phyloP scores from a whole-genome alignment of 2,888 invertebrate species.

The Agrochola circellaris region DNA sequence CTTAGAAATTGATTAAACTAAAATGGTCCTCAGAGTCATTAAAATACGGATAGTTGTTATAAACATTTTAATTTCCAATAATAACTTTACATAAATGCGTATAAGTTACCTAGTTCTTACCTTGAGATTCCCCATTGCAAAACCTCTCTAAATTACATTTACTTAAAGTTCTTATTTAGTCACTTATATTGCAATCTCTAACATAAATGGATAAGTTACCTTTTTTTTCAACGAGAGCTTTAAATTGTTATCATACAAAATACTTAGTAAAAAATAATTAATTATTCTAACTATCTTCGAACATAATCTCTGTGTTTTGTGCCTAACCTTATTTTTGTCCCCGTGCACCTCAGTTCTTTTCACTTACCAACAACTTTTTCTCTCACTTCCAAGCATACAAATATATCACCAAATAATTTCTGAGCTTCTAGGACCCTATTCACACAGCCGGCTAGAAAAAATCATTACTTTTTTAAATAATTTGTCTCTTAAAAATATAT shows the following conservation, averaged over 20 bases:
- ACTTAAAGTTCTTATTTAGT: conserved; percentile 5
- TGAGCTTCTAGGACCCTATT: conserved; percentile 23
- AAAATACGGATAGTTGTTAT: conserved; percentile 28
- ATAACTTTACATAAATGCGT: conserved; percentile 56
- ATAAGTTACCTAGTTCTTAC: conserved; percentile 37
- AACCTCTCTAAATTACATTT: conserved; percentile 28
- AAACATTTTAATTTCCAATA: conserved; percentile 60
- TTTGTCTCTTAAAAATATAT: neutral
- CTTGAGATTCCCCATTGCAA: conserved; percentile 54
- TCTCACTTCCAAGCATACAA: neutral
- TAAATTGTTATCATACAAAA: conserved; percentile 22
- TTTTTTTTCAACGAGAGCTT: neutral
- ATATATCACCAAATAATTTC: conserved; percentile 10
- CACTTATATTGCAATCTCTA: conserved; percentile 4
- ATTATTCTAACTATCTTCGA: neutral
- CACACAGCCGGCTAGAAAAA: conserved; percentile 33
- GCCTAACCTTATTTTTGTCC: neutral
- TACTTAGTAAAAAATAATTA: conserved; percentile 1
- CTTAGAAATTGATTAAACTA: neutral
- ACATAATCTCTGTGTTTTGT: neutral
- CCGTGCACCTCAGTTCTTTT: neutral
- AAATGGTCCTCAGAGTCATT: neutral
- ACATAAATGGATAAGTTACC: conserved; percentile 41
- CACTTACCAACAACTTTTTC: neutral
- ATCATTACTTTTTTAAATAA: neutral